Evolutionary conservation across 2,797 vertebrate genomes (phyloP), one percentile per base, ranked within the genome.

Genomic region (Bradypodion pumilum): DNA sequence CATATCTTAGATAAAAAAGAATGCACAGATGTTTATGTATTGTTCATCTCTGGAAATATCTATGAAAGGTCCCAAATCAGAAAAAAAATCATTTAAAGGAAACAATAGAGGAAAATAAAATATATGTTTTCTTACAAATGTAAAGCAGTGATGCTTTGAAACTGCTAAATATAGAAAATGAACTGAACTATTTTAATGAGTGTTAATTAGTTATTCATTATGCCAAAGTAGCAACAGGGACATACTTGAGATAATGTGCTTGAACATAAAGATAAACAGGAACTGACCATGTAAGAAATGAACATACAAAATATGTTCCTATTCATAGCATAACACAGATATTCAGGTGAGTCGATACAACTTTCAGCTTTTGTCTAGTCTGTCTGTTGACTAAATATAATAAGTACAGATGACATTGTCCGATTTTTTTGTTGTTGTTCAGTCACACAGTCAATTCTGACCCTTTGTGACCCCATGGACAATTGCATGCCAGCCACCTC

Each of bases 161-260:
- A 66, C 10, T 75, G 74, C 44, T 65, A 35, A 27, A 74, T 23
- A 62, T 65, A 35, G 60, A 46, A 82, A 75, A 75, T 49, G 60
- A 75, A 35, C 68, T 49, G 37, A 76, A 35, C 25, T 35, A 74
- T 83, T 56, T 82, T 46, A 75, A 66, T 21, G 32, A 16, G 9
- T 42, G 62, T 76, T 83, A 83, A 76, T 76, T 83, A 66, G 73
- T 35, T 56, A 68, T 74, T 76, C 70, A 76, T 56, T 75, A 76
- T 35, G 46, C 44, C 21, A 4, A 52, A 76, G 49, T 63, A 68
- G 63, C n/a, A 9, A 35, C 62, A 35, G 63, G 7, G 4, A 7
- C 76, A 13, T 60, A 21, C 12, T 12, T 32, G 29, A 25, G 44
- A 79, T n/a, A 79, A 66, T 52, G 35, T 66, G 1, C 32, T 16